phyloP scores from a whole-genome alignment of 92 coral and sea anemone species.

The Porites cylindrica region DNA sequence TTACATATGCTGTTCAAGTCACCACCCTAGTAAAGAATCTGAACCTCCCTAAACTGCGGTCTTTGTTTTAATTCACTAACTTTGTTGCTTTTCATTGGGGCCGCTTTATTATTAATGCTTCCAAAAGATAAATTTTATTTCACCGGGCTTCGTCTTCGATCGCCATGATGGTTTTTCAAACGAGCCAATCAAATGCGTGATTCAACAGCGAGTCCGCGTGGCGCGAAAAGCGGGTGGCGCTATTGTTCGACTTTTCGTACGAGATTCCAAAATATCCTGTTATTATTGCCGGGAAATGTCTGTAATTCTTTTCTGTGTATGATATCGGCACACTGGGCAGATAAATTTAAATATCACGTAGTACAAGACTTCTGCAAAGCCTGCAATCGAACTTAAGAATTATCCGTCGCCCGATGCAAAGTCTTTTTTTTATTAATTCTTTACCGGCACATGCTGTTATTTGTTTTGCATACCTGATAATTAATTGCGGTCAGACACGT shows the following conservation, averaged over 20 bases:
- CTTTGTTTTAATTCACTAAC: not conserved
- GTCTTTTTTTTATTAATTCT: not conserved
- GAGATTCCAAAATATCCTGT: conserved; percentile 32
- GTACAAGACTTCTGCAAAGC: not conserved
- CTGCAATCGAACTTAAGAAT: not conserved
- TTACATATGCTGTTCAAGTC: not conserved
- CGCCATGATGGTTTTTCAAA: not conserved
- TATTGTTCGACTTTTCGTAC: conserved; percentile 11
- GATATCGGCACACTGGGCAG: conserved; percentile 3
- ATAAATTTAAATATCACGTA: not conserved
- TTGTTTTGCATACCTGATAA: not conserved
- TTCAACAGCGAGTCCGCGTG: conserved; percentile 15
- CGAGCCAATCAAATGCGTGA: not conserved
- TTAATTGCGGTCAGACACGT: not conserved
- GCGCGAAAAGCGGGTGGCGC: conserved; percentile 20
- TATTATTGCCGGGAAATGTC: conserved; percentile 4
- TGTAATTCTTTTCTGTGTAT: conserved; percentile 5
- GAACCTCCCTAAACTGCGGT: not conserved
- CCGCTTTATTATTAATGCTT: not conserved
- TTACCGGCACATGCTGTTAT: not conserved
- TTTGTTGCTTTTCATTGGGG: not conserved
- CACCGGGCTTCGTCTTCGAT: not conserved
- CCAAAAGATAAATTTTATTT: not conserved
- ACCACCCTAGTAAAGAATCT: not conserved
- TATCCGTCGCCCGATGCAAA: not conserved